Evolutionary conservation across 2,113 vertebrate species (phyloP).

Genomic region (Micronycteris hirsuta): DNA sequence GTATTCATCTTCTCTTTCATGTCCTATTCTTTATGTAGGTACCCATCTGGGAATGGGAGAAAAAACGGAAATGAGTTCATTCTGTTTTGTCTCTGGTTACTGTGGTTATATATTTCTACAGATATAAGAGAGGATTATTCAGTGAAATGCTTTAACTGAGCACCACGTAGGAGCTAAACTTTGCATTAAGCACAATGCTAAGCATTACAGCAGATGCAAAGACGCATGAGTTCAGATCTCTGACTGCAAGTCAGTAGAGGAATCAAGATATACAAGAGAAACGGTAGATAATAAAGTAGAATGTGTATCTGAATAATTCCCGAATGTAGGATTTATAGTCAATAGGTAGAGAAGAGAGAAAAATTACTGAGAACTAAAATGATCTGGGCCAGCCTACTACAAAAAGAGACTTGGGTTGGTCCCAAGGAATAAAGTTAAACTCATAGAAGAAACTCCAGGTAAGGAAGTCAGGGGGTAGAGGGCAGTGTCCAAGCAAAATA

Average conservation of each 20-base stretch:
- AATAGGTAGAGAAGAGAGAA: neutral
- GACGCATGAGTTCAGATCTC: neutral
- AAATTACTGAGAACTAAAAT: neutral
- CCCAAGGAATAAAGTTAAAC: neutral
- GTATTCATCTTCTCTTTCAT: neutral
- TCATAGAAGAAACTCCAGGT: neutral
- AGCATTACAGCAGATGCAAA: neutral
- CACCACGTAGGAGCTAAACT: neutral
- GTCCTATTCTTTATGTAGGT: neutral
- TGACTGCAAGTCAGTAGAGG: neutral
- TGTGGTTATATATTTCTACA: neutral
- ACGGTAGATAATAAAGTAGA: neutral
- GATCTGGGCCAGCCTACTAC: neutral
- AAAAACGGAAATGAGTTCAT: neutral
- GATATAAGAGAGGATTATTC: neutral
- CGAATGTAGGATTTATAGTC: neutral
- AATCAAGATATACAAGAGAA: neutral
- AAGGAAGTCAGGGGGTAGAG: neutral
- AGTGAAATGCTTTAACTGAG: neutral
- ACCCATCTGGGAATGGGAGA: neutral
- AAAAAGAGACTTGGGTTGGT: neutral
- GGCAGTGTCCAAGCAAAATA: neutral
- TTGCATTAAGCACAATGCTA: neutral
- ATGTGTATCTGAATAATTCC: neutral
- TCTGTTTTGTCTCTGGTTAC: neutral